These are phyloP conservation scores for Heliothis subflexa DNA, from an alignment of 1,140 invertebrate species.

Conservation along the genomic window DNA sequence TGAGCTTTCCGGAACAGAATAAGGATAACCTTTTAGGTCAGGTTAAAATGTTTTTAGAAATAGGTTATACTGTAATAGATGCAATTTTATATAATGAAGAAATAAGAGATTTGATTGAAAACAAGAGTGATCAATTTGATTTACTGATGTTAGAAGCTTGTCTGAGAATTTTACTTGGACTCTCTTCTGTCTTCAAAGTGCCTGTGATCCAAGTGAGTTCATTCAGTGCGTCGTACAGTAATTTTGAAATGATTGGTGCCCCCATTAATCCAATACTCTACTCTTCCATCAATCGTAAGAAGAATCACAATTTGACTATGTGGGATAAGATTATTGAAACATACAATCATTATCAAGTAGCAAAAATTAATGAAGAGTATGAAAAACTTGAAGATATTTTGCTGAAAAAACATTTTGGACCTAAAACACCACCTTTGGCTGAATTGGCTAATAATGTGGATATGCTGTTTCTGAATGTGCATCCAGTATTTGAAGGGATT, in stretches of 20 bases:
- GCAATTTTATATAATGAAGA: constrained; percentile 61
- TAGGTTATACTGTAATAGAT: constrained; percentile 54
- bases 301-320: constrained; percentile 35
- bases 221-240: constrained; percentile 45
- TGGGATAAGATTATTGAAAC: constrained; percentile 42
- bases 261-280: constrained; percentile 74
- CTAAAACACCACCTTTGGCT: constrained; percentile 56
- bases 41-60: constrained; percentile 46
- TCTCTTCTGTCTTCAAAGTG: constrained; percentile 70
- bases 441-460: constrained; percentile 80
- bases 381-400: constrained; percentile 2
- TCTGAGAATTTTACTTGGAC: constrained; percentile 53
- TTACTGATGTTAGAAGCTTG: constrained; percentile 61
- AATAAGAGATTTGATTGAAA: constrained; percentile 63
- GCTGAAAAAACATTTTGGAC: constrained; percentile 20
- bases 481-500: constrained; percentile 41
- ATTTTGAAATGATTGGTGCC: constrained; percentile 63
- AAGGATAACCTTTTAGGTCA: constrained; percentile 40
- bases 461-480: constrained; percentile 76
- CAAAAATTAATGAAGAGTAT: neutral
- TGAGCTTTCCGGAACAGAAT: constrained; percentile 22
- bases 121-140: constrained; percentile 61
- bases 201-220: constrained; percentile 73
- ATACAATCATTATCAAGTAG: constrained; percentile 8
- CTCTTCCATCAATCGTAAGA: constrained; percentile 66